phyloP scores from a whole-genome alignment of 2,888 invertebrate genomes.

The Nowickia ferox region DNA sequence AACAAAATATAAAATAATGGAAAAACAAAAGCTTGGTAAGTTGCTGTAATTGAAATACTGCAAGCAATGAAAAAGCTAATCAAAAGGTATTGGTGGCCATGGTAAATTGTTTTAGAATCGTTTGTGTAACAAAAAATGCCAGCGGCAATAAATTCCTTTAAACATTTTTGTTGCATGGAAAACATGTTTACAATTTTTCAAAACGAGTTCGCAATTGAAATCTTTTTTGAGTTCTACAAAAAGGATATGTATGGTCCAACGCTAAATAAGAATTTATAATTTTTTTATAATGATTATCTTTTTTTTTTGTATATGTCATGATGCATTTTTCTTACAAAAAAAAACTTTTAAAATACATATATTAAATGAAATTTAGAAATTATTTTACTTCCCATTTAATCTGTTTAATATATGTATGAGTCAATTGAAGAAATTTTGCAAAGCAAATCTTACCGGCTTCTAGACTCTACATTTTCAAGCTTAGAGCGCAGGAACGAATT shows the following conservation, averaged over 20 bases:
- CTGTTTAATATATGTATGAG: too few relatives aligned
- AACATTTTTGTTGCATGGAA: background rate
- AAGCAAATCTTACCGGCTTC: too few relatives aligned
- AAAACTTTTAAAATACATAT: too few relatives aligned
- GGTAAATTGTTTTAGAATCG: background rate
- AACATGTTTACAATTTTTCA: slow-evolving; percentile 4
- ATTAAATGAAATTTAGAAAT: too few relatives aligned
- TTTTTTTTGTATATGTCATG: too few relatives aligned
- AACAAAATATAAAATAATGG: slow-evolving; percentile 10
- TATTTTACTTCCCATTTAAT: too few relatives aligned
- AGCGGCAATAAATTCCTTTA: background rate
- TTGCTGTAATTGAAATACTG: background rate
- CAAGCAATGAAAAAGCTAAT: background rate
- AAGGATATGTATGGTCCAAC: background rate
- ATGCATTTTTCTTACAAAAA: too few relatives aligned
- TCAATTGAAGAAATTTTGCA: too few relatives aligned
- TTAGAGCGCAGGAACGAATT: too few relatives aligned
- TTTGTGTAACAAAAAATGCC: background rate
- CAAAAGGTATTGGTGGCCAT: background rate
- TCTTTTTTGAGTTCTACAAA: background rate
- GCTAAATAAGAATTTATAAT: background rate
- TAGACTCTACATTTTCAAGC: too few relatives aligned
- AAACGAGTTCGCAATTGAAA: background rate
- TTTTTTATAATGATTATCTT: too few relatives aligned
- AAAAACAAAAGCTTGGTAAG: slow-evolving; percentile 41